phyloP scores from a whole-genome alignment of 1,140 invertebrate genomes.

The Dufourea novaeangliae region DNA sequence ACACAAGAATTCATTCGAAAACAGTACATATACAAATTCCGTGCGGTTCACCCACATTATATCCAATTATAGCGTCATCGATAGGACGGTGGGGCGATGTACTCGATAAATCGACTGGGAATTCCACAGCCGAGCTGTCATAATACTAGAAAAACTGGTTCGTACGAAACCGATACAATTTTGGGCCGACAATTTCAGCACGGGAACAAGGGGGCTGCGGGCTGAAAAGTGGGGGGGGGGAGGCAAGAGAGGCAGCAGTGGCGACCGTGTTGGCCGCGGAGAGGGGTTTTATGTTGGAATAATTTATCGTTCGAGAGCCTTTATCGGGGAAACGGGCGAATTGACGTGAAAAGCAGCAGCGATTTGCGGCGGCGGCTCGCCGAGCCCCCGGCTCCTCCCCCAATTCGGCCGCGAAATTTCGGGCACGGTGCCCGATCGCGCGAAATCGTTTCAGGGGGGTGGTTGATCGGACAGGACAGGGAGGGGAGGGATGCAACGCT shows the following conservation, averaged over 20 bases:
- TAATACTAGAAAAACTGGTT: neutral
- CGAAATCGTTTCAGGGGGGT: neutral
- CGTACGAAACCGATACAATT: constrained; percentile 24
- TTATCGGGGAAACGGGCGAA: constrained; percentile 55
- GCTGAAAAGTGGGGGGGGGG: neutral
- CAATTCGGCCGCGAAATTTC: constrained; percentile 58
- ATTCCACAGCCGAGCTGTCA: neutral
- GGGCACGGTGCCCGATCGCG: constrained; percentile 41
- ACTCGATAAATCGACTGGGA: neutral
- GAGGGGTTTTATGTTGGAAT: constrained; percentile 56
- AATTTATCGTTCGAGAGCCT: constrained; percentile 61
- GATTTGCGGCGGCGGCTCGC: constrained; percentile 60
- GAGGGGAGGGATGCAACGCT: neutral
- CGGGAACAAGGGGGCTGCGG: neutral
- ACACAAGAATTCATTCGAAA: no score
- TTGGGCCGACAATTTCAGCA: constrained; percentile 13
- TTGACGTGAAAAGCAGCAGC: constrained; percentile 65
- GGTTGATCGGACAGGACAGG: neutral
- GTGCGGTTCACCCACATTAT: neutral
- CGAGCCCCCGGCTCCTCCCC: constrained; percentile 43
- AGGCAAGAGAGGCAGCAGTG: constrained; percentile 9
- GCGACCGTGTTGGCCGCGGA: neutral
- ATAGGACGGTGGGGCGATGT: neutral
- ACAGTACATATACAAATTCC: neutral
- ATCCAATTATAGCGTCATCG: constrained; percentile 1